Percentiles rank a stretch among this genome's conserved stretches.
phyloP scores from a whole-genome alignment of 2,888 invertebrate genomes.

The Sclerodermus sp. region DNA sequence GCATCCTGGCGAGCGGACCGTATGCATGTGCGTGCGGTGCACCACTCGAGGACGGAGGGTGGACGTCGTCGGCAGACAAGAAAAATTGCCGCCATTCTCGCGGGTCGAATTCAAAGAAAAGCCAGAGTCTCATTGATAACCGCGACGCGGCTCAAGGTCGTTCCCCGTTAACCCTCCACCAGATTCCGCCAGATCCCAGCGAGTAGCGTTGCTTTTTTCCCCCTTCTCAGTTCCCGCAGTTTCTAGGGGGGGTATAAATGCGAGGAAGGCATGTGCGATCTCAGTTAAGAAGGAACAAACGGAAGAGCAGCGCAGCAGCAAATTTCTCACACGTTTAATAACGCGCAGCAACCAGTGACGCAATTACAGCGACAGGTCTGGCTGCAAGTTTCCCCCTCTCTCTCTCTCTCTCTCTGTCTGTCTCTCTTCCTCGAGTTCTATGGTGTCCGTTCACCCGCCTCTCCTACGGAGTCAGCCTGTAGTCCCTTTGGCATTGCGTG shows the following conservation, averaged over 20 bases:
- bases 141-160: constrained; percentile 27
- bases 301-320: neutral
- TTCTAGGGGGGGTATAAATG: too few relatives aligned
- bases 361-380: constrained; percentile 20
- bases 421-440: too few relatives aligned
- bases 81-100: constrained; percentile 35
- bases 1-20: constrained; percentile 5
- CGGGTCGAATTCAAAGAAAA: constrained; percentile 45
- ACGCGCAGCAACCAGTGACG: constrained; percentile 13
- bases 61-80: constrained; percentile 3
- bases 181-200: too few relatives aligned
- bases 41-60: constrained; percentile 4
- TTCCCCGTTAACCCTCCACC: constrained; percentile 14
- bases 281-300: too few relatives aligned
- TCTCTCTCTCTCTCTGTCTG: too few relatives aligned
- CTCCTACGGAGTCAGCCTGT: too few relatives aligned
- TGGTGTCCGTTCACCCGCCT: too few relatives aligned
- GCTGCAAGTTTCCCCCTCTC: constrained; percentile 2
- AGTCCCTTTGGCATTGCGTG: too few relatives aligned
- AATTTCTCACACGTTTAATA: constrained; percentile 18
- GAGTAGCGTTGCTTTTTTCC: constrained; percentile 6
- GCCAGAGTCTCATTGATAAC: constrained; percentile 38
- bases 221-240: constrained; percentile 4
- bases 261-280: too few relatives aligned
- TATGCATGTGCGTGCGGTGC: constrained; percentile 7